Evolutionary conservation across 2,113 vertebrate genomes (phyloP).

Genomic region (Pelvicachromis taeniatus): DNA sequence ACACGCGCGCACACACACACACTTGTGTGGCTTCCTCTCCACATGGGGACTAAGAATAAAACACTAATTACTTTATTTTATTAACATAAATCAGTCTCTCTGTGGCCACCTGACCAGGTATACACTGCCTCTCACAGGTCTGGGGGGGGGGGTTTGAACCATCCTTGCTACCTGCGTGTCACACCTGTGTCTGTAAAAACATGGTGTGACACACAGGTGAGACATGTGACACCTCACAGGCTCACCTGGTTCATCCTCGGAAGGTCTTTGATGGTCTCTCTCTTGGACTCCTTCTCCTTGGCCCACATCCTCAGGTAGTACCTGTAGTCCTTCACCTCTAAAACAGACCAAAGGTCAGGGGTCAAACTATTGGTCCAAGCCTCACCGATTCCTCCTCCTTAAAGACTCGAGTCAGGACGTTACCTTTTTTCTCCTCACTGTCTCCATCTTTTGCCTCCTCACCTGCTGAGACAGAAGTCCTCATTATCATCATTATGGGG

Average conservation of each 20-base stretch:
- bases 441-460: slow-evolving; percentile 63
- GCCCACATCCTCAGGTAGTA: slow-evolving; percentile 96
- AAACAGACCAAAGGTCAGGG: not conserved
- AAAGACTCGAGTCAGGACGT: not conserved
- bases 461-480: slow-evolving; percentile 63
- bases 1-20: not conserved
- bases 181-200: not conserved
- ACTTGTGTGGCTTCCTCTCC: not conserved
- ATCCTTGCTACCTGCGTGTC: not conserved
- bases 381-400: not conserved
- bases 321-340: slow-evolving; percentile 89
- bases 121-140: not conserved
- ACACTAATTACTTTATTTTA: not conserved
- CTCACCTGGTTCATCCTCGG: slow-evolving; percentile 95
- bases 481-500: not conserved
- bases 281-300: slow-evolving; percentile 86
- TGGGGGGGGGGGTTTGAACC: not conserved
- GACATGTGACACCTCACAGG: not conserved
- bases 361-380: not conserved
- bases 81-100: not conserved
- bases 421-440: slow-evolving; percentile 79
- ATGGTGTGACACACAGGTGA: too few relatives aligned
- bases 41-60: not conserved
- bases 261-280: slow-evolving; percentile 92
- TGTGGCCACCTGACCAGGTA: not conserved